Percentiles rank a stretch among this genome's conserved stretches.
These are phyloP conservation scores for Mus caroli DNA, from an alignment of 2,797 vertebrate species.

Conservation along the genomic window DNA sequence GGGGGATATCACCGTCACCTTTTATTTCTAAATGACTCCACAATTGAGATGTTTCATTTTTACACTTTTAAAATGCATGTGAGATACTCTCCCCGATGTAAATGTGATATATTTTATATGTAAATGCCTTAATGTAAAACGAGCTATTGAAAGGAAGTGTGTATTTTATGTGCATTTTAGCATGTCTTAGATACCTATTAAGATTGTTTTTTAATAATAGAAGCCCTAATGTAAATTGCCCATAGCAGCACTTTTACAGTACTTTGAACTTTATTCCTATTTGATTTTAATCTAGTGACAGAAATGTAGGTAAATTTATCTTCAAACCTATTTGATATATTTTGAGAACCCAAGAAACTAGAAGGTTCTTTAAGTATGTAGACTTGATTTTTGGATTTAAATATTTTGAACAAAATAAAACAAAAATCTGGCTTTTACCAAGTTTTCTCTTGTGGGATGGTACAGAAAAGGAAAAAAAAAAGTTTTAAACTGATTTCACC, in stretches of 20 bases:
- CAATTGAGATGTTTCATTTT: not conserved
- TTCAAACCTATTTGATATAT: not conserved
- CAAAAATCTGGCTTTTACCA: not conserved
- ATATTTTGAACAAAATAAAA: conserved; percentile 25
- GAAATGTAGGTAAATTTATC: not conserved
- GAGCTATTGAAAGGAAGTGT: not conserved
- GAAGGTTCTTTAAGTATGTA: not conserved
- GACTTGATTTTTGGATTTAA: not conserved
- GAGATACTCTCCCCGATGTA: not conserved
- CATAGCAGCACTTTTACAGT: not conserved
- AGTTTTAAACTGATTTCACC: not conserved
- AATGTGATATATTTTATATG: not conserved
- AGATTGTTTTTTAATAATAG: rapidly evolving
- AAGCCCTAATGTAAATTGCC: not conserved
- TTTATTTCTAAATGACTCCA: not conserved
- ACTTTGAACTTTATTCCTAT: conserved; percentile 46
- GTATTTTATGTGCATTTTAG: not conserved
- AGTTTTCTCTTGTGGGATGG: not conserved
- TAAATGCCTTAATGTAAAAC: conserved; percentile 17
- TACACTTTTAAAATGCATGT: not conserved
- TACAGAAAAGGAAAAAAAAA: not conserved
- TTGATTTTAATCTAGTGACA: not conserved
- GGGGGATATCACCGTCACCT: not conserved
- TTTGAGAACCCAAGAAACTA: conserved; percentile 42
- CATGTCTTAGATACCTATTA: not conserved